phyloP scores from a whole-genome alignment of 35 echinoderm and acorn worm species.

The Apostichopus californicus region DNA sequence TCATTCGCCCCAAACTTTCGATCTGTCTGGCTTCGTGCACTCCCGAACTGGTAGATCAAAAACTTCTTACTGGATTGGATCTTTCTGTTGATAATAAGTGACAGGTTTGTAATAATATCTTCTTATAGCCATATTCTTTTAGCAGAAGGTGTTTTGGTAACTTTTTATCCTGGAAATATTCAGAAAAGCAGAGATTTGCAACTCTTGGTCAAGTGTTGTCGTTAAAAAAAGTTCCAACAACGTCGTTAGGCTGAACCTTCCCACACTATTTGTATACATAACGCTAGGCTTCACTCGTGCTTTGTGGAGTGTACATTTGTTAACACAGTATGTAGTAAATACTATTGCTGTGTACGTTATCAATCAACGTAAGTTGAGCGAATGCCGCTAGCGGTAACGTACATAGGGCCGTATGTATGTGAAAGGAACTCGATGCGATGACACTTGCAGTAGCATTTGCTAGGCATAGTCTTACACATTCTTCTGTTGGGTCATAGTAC shows the following conservation, averaged over 20 bases:
- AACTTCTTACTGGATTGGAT: neutral
- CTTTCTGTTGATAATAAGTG: neutral
- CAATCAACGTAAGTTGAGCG: no score
- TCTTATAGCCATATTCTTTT: neutral
- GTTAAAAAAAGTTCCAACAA: neutral
- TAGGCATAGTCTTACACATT: no score
- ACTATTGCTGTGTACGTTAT: no score
- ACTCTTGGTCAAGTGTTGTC: neutral
- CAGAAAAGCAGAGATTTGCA: neutral
- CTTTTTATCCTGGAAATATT: neutral
- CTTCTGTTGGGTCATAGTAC: no score
- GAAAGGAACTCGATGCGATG: no score
- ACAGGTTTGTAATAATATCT: neutral
- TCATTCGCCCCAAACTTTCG: constrained; percentile 47
- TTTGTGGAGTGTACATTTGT: neutral
- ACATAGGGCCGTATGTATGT: no score
- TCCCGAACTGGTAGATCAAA: constrained; percentile 3
- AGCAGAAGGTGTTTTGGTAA: neutral
- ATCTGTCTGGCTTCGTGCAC: neutral
- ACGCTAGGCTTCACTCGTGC: constrained; percentile 48
- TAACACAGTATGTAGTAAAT: no score
- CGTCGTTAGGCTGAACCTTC: constrained; percentile 1
- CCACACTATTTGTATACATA: neutral
- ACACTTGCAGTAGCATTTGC: no score
- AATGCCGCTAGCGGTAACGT: no score